Conservation (phyloP, 2,113 vertebrate species). For the Lophura nycthemera region DNA sequence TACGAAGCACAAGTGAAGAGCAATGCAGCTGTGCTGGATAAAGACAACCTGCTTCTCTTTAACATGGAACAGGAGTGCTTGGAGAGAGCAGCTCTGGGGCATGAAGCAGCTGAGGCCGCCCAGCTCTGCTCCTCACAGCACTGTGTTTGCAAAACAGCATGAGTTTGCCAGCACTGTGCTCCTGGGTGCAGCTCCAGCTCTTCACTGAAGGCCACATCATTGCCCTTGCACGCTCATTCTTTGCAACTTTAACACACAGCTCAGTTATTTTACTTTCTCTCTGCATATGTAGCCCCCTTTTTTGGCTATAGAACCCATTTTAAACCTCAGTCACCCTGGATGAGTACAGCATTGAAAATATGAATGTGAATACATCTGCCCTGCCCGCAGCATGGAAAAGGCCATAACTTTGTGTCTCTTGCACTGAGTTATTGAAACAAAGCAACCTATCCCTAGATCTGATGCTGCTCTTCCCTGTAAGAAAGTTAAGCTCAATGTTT, state of each 20-base stretch:
- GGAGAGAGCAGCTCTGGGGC: background rate
- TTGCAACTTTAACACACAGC: background rate
- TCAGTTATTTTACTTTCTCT: background rate
- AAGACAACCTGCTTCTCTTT: background rate
- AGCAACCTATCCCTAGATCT: background rate
- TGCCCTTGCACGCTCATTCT: rapidly evolving
- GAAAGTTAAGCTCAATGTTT: background rate
- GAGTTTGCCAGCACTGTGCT: rapidly evolving
- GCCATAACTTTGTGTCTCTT: background rate
- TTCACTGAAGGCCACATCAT: background rate
- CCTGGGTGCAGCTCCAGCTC: rapidly evolving
- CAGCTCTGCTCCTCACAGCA: rapidly evolving
- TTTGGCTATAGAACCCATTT: background rate
- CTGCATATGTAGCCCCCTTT: background rate
- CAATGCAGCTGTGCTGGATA: background rate
- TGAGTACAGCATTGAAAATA: background rate
- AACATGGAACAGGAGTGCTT: background rate
- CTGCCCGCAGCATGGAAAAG: background rate
- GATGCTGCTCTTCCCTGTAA: background rate
- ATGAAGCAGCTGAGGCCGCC: background rate
- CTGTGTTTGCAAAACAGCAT: background rate
- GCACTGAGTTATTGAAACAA: background rate
- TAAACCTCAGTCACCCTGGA: background rate
- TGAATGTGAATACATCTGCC: background rate
- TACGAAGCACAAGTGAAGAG: background rate